A percentile compares a stretch with the other conserved stretches of the same genome.
Conservation (phyloP, 1,140 invertebrate genomes). For the Globodera ellingtonae region DNA sequence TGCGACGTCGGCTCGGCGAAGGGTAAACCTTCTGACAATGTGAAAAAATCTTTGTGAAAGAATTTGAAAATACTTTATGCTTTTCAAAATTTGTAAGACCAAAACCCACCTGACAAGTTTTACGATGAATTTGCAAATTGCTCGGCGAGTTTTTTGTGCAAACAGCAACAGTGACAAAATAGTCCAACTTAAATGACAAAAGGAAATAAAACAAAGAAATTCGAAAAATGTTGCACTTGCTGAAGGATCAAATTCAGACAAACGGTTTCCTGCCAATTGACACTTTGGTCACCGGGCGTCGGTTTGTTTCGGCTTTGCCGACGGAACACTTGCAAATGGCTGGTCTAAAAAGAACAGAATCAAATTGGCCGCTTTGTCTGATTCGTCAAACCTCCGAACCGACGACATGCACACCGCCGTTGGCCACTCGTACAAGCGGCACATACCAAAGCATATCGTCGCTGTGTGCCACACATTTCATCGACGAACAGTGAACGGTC, state of each 20-base stretch:
- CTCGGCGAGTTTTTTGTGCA: constrained; percentile 94
- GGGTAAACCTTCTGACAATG: constrained; percentile 81
- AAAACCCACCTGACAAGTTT: constrained; percentile 79
- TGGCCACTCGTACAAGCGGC: constrained; percentile 32
- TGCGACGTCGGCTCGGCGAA: constrained; percentile 87
- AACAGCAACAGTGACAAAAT: constrained; percentile 91
- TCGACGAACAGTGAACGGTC: constrained; percentile 42
- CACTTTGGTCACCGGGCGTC: constrained; percentile 82
- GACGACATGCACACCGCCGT: constrained; percentile 23
- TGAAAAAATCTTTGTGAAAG: constrained; percentile 7
- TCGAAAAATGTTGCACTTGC: constrained; percentile 70
- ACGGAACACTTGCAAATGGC: constrained; percentile 74
- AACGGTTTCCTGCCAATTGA: constrained; percentile 99
- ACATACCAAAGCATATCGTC: constrained; percentile 59
- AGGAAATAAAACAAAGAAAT: not conserved
- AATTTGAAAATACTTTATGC: constrained; percentile 8
- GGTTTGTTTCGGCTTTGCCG: constrained; percentile 94
- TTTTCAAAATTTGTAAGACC: not conserved
- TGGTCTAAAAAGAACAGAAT: constrained; percentile 36
- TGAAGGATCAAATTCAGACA: constrained; percentile 97
- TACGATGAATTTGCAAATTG: constrained; percentile 87
- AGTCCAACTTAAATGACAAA: constrained; percentile 73
- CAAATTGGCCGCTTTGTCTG: not conserved
- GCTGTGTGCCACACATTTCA: constrained; percentile 50
- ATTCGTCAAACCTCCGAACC: constrained; percentile 13